Evolutionary conservation across 2,888 invertebrate genomes (phyloP).

Genomic region (Tetheella fluctuosa): DNA sequence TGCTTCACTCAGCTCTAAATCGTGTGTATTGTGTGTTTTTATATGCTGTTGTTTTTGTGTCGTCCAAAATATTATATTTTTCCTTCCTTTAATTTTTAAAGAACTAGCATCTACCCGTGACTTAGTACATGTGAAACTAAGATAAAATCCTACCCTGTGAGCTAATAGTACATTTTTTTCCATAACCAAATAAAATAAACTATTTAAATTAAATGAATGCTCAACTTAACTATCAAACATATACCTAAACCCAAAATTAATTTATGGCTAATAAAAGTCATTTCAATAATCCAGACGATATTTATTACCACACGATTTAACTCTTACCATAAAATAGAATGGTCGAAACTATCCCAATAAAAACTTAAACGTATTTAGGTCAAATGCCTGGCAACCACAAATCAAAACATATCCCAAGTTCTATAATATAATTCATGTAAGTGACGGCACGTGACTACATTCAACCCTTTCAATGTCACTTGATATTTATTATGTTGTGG

Average conservation of each 20-base stretch:
- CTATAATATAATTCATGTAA: constrained; percentile 44
- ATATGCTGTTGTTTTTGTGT: no score
- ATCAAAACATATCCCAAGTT: constrained; percentile 54
- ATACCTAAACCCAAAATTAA: constrained; percentile 44
- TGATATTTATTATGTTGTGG: constrained; percentile 5
- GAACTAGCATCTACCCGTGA: no score
- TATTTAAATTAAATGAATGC: neutral
- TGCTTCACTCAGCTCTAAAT: no score
- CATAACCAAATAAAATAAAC: neutral
- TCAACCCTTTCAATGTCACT: constrained; percentile 5
- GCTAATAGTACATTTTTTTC: neutral
- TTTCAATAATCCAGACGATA: constrained; percentile 49
- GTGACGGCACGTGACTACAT: constrained; percentile 34
- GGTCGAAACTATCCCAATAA: constrained; percentile 37
- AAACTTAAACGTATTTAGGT: constrained; percentile 50
- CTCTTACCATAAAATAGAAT: constrained; percentile 40
- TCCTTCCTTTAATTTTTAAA: no score
- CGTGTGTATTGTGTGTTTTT: no score
- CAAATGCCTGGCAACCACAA: constrained; percentile 50
- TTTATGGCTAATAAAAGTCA: constrained; percentile 65
- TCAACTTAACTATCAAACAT: constrained; percentile 35
- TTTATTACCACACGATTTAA: constrained; percentile 54
- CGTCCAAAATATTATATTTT: no score
- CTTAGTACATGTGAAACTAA: no score
- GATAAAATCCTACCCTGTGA: no score